A percentile compares a stretch with the other conserved stretches of the same genome.
phyloP scores from a whole-genome alignment of 2,113 vertebrate genomes.

The Esox niger region DNA sequence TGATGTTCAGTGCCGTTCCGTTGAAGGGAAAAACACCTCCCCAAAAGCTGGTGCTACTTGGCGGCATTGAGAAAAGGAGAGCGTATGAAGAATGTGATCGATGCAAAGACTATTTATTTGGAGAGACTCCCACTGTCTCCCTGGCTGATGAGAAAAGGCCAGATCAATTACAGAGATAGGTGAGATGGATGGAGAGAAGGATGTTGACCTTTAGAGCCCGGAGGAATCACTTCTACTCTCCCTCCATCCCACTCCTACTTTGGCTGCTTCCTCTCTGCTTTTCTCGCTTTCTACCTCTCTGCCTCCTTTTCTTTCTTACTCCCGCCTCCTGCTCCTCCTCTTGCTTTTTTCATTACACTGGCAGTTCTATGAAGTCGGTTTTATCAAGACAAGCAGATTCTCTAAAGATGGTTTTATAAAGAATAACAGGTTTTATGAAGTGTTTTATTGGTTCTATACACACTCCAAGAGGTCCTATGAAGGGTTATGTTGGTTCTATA shows the following conservation, averaged over 20 bases:
- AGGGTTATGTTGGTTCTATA: no score
- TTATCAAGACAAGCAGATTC: no score
- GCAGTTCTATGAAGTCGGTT: no score
- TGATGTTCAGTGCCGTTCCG: not conserved
- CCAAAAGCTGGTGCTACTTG: not conserved
- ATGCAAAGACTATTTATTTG: constrained; percentile 36
- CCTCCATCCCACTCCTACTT: not conserved
- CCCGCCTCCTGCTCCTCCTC: not conserved
- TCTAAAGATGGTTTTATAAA: no score
- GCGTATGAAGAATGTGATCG: constrained; percentile 17
- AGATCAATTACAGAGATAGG: constrained; percentile 39
- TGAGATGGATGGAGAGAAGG: constrained; percentile 29
- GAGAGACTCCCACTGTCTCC: constrained; percentile 23
- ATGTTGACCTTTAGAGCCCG: constrained; percentile 40
- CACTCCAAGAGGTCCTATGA: no score
- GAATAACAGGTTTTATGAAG: no score
- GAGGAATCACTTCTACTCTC: constrained; percentile 1
- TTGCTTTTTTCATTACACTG: constrained; percentile 12
- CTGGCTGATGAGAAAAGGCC: constrained; percentile 40
- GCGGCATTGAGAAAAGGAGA: not conserved
- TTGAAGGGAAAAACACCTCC: not conserved
- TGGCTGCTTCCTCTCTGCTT: not conserved
- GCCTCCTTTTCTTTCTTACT: not conserved
- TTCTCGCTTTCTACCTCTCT: not conserved
- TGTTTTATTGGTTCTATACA: no score